Conservation (phyloP, 2,888 invertebrate genomes). For the Germaria angustata region DNA sequence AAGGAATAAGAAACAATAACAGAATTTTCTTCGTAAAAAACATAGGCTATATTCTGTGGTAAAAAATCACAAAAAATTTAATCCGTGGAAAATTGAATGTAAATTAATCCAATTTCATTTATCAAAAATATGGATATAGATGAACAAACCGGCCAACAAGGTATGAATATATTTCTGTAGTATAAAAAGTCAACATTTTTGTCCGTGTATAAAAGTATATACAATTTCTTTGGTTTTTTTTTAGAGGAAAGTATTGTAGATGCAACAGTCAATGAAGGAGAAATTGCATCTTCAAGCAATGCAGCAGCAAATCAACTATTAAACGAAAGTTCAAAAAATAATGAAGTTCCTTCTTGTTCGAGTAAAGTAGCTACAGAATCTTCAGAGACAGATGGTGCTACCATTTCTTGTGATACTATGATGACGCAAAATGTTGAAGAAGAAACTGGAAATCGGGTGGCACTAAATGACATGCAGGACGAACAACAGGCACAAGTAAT, state of each 20-base stretch:
- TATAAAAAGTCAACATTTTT: neutral
- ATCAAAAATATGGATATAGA: conserved; percentile 62
- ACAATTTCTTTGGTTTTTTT: no score
- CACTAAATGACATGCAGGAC: neutral
- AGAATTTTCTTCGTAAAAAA: conserved; percentile 12
- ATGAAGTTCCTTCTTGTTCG: conserved; percentile 3
- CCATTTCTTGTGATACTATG: neutral
- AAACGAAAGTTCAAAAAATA: neutral
- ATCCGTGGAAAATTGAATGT: conserved; percentile 33
- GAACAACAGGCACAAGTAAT: neutral
- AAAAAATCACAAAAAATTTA: conserved; percentile 24
- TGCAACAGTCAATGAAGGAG: neutral
- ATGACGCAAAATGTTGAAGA: neutral
- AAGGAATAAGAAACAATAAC: conserved; percentile 23
- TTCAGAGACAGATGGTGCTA: neutral
- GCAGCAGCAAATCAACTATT: neutral
- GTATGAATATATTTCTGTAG: neutral
- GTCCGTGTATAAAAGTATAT: no score
- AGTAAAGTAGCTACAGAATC: neutral
- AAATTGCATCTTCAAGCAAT: conserved; percentile 54
- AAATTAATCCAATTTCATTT: neutral
- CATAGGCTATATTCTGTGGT: neutral
- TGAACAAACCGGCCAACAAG: conserved; percentile 49
- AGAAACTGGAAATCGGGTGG: neutral
- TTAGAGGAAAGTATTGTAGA: neutral